Conservation (phyloP, 2,888 invertebrate species). For the Tolmerus cingulatus region DNA sequence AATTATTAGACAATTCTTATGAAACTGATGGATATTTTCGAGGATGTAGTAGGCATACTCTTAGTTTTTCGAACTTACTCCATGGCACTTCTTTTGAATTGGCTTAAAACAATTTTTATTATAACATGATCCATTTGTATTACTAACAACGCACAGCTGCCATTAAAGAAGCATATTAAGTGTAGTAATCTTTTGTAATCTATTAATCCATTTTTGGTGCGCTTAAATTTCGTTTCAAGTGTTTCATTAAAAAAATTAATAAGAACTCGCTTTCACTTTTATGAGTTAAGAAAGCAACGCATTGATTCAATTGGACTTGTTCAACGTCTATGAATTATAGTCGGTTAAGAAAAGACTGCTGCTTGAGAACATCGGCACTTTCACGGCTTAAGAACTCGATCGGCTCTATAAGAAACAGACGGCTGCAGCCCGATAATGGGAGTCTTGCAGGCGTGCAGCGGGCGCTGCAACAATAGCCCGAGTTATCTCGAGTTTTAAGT, state of each 20-base stretch:
- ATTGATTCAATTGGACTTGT: not conserved
- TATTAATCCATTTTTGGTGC: not conserved
- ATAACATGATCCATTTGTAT: not conserved
- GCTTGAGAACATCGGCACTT: not conserved
- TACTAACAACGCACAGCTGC: not conserved
- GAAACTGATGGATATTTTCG: too few species aligned
- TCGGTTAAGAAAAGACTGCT: not conserved
- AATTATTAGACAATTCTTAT: too few species aligned
- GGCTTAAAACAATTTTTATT: not conserved
- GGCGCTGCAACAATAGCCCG: not conserved
- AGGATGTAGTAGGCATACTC: too few species aligned
- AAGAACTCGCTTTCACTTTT: not conserved
- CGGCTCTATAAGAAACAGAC: not conserved
- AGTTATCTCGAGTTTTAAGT: constrained; percentile 18
- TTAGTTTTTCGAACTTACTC: too few species aligned
- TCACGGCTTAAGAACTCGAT: not conserved
- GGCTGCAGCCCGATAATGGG: not conserved
- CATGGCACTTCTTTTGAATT: not conserved
- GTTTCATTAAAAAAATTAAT: not conserved
- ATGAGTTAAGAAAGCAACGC: not conserved
- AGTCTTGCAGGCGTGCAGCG: not conserved
- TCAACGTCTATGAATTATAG: not conserved
- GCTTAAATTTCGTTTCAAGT: not conserved
- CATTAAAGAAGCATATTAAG: not conserved
- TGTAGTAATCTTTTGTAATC: not conserved